phyloP scores from a whole-genome alignment of 1,140 invertebrate species.

The Cotesia vestalis region DNA sequence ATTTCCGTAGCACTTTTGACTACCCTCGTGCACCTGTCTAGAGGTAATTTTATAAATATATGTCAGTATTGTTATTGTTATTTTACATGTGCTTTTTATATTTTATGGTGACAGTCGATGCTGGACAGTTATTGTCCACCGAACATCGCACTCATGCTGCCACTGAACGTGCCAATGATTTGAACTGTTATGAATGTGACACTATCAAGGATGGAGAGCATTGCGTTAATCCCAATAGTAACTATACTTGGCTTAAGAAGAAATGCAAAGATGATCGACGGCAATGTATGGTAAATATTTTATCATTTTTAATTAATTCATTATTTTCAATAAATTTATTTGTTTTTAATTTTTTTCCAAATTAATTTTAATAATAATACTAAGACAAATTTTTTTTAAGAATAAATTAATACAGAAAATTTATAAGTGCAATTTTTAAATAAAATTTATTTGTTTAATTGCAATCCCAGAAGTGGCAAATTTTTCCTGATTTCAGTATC shows the following conservation, averaged over 20 bases:
- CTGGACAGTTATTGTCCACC: constrained; percentile 65
- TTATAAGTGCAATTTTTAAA: too few relatives aligned
- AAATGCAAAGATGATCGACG: constrained; percentile 80
- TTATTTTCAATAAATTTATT: constrained; percentile 14
- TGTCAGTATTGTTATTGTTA: background rate
- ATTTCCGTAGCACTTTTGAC: too few relatives aligned
- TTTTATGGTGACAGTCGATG: constrained; percentile 16
- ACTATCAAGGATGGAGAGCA: constrained; percentile 76
- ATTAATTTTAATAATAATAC: background rate
- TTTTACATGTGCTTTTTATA: background rate
- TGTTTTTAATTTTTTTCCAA: background rate
- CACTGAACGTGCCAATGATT: constrained; percentile 75
- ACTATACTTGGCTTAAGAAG: constrained; percentile 71
- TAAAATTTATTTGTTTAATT: too few relatives aligned
- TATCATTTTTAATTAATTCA: constrained; percentile 11
- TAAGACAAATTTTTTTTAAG: background rate
- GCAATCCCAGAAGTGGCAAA: too few relatives aligned
- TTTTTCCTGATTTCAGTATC: too few relatives aligned
- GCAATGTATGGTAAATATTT: constrained; percentile 76
- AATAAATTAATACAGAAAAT: too few relatives aligned
- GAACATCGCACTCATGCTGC: constrained; percentile 81
- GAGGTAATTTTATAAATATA: background rate
- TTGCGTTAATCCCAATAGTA: constrained; percentile 73
- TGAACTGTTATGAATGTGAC: constrained; percentile 83
- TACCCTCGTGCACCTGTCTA: background rate